These are phyloP conservation scores for Dreissena polymorpha DNA, from an alignment of 1,140 invertebrate species.

Conservation along the genomic window DNA sequence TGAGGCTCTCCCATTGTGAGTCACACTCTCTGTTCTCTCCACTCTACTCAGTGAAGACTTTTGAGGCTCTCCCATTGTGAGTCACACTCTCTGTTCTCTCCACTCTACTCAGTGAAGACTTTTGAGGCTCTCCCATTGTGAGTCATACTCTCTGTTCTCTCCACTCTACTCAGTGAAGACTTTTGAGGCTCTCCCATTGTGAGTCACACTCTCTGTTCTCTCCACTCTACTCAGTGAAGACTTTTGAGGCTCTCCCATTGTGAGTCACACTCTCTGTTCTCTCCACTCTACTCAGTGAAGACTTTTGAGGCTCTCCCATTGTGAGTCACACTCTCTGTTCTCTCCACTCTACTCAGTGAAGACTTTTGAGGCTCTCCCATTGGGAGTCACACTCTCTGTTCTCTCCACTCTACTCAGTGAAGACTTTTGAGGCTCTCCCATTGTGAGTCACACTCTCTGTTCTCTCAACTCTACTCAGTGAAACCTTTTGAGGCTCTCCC, in stretches of 20 bases:
- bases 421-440: constrained; percentile 95
- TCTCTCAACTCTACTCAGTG: background rate
- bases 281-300: background rate
- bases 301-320: constrained; percentile 86
- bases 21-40: too few species aligned
- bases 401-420: constrained; percentile 95
- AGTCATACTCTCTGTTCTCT: constrained; percentile 76
- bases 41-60: background rate
- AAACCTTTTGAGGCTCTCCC: constrained; percentile 84
- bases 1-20: too few species aligned
- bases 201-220: background rate
- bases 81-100: constrained; percentile 86
- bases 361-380: constrained; percentile 94
- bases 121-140: constrained; percentile 96
- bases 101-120: constrained; percentile 95
- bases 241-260: background rate
- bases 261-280: background rate
- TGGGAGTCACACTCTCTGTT: constrained; percentile 83
- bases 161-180: constrained; percentile 14
- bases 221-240: background rate
- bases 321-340: constrained; percentile 81
- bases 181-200: background rate
- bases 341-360: constrained; percentile 97
- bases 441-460: constrained; percentile 83
- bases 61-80: constrained; percentile 84